phyloP scores from a whole-genome alignment of 2,888 invertebrate genomes.

The Escarpia spicata region DNA sequence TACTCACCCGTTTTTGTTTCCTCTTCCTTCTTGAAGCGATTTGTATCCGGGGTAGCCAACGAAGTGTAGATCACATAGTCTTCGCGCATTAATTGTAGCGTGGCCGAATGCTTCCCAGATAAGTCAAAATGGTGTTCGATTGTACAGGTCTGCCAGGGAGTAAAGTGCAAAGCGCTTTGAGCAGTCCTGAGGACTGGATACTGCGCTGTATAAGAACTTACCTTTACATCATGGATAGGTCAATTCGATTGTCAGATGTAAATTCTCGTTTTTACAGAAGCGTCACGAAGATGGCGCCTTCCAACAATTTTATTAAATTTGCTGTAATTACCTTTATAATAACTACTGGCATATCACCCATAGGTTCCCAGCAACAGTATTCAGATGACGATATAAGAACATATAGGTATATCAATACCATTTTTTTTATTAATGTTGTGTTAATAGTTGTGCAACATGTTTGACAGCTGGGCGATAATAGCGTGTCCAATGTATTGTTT shows the following conservation, averaged over 20 bases:
- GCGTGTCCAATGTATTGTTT: background rate
- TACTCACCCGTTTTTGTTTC: too few relatives aligned
- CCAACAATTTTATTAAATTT: background rate
- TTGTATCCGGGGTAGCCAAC: too few relatives aligned
- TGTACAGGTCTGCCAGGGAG: too few relatives aligned
- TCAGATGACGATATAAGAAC: background rate
- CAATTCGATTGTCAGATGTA: background rate
- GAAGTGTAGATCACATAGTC: too few relatives aligned
- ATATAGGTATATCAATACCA: background rate
- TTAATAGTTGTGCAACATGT: background rate
- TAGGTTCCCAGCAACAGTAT: background rate
- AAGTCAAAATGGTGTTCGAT: too few relatives aligned
- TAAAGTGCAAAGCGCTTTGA: too few relatives aligned
- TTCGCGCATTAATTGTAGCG: too few relatives aligned
- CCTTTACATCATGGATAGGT: background rate
- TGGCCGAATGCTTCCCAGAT: too few relatives aligned
- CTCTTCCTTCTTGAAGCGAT: too few relatives aligned
- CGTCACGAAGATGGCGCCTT: background rate
- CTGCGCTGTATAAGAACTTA: too few relatives aligned
- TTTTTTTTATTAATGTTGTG: background rate
- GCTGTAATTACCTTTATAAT: background rate
- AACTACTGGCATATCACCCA: background rate
- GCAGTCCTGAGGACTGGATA: too few relatives aligned
- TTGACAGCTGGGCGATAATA: constrained; percentile 13
- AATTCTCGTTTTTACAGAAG: background rate